These are phyloP conservation scores for Glossophaga mutica DNA, from an alignment of 2,797 vertebrate genomes.

Conservation along the genomic window DNA sequence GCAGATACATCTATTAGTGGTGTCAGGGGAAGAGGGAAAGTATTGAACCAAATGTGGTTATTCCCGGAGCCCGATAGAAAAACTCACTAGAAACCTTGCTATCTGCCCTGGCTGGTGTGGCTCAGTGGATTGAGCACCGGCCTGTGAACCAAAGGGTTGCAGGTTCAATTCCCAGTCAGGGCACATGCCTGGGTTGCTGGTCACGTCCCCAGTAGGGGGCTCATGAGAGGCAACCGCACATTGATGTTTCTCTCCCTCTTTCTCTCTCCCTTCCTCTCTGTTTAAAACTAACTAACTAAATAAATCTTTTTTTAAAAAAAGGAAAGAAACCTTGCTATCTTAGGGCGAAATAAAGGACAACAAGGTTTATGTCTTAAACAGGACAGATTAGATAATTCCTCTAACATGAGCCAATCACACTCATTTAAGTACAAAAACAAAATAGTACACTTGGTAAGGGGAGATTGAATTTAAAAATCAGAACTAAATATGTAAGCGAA, in stretches of 20 bases:
- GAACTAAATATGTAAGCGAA: not conserved
- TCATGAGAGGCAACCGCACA: too few relatives aligned
- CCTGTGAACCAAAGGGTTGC: too few relatives aligned
- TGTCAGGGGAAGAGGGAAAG: not conserved
- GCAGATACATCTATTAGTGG: constrained; percentile 30
- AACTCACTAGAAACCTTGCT: constrained; percentile 14
- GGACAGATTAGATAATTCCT: not conserved
- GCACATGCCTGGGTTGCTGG: too few relatives aligned
- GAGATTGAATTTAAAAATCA: constrained; percentile 41
- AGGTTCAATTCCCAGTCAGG: too few relatives aligned
- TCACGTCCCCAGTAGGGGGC: too few relatives aligned
- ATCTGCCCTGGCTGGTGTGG: not conserved
- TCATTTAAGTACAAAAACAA: not conserved
- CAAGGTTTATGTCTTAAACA: constrained; percentile 6
- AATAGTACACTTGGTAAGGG: not conserved
- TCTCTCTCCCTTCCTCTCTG: too few relatives aligned
- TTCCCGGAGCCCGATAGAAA: not conserved
- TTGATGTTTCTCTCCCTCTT: too few relatives aligned
- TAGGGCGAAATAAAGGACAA: not conserved
- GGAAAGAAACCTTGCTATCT: not conserved
- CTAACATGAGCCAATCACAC: not conserved
- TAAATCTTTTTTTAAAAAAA: too few relatives aligned
- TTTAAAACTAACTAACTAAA: too few relatives aligned
- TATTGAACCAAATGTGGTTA: constrained; percentile 8
- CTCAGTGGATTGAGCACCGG: too few relatives aligned